A percentile compares a stretch with the other conserved stretches of the same genome.
phyloP scores from a whole-genome alignment of 1,140 invertebrate genomes.

The Aphis craccivora region DNA sequence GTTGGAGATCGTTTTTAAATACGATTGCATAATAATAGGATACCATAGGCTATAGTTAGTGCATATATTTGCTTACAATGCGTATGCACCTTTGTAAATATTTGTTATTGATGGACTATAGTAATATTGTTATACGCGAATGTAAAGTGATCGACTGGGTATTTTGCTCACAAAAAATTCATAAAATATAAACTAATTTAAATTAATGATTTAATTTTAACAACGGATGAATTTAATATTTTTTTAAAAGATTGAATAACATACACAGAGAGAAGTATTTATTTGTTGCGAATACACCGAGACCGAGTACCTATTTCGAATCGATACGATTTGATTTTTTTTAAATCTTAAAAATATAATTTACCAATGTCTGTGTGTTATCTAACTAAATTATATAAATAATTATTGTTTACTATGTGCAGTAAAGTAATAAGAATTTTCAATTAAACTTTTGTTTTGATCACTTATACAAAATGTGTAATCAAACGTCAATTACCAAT shows the following conservation, averaged over 20 bases:
- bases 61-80: neutral
- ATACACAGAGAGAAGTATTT: neutral
- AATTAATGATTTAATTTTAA: neutral
- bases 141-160: neutral
- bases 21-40: neutral
- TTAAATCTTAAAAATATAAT: neutral
- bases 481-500: neutral
- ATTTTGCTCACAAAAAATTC: neutral
- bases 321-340: neutral
- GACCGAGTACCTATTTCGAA: too few relatives aligned
- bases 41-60: neutral
- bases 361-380: neutral
- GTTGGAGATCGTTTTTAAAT: neutral
- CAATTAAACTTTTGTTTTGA: conserved; percentile 3
- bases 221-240: neutral
- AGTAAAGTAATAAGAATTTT: neutral
- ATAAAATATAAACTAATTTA: neutral
- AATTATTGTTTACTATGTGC: neutral
- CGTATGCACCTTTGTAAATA: neutral
- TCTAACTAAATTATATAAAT: neutral
- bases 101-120: neutral
- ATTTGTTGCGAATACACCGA: neutral
- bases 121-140: neutral
- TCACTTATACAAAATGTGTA: neutral
- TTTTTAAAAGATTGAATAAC: neutral